These are phyloP conservation scores for Epiblema foenella DNA, from an alignment of 2,888 invertebrate species.

Conservation along the genomic window DNA sequence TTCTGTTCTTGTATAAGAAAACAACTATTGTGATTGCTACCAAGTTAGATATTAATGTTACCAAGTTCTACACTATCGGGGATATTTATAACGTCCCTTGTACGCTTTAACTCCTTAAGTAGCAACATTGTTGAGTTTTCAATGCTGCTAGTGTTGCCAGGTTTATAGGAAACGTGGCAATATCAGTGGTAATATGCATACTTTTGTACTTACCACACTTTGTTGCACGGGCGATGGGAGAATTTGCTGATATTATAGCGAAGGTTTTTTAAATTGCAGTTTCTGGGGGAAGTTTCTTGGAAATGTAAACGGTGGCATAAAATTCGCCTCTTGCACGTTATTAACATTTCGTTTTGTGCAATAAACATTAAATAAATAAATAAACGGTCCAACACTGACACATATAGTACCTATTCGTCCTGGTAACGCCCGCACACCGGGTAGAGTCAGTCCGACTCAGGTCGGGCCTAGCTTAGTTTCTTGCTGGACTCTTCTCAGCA, in stretches of 20 bases:
- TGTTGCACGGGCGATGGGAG: constrained; percentile 8
- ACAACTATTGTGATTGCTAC: not conserved
- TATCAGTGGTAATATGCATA: constrained; percentile 41
- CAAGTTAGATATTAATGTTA: not conserved
- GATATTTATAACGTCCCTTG: constrained; percentile 12
- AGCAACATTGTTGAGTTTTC: constrained; percentile 47
- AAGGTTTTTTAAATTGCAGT: not conserved
- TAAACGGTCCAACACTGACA: too few species aligned
- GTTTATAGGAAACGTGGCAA: constrained; percentile 43
- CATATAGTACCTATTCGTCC: too few species aligned
- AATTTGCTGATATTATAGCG: not conserved
- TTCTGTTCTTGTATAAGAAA: not conserved
- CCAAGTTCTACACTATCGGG: not conserved
- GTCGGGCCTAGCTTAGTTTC: too few species aligned
- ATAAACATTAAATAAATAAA: too few species aligned
- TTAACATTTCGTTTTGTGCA: too few species aligned
- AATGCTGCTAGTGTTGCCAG: constrained; percentile 46
- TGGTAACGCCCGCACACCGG: too few species aligned
- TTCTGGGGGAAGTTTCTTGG: not conserved
- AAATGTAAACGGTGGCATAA: too few species aligned
- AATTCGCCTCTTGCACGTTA: too few species aligned
- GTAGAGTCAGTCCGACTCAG: too few species aligned
- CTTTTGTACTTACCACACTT: constrained; percentile 33
- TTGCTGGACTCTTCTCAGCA: too few species aligned
- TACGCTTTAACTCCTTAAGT: constrained; percentile 16